phyloP scores from a whole-genome alignment of 1,140 invertebrate species.

The Spodoptera frugiperda region DNA sequence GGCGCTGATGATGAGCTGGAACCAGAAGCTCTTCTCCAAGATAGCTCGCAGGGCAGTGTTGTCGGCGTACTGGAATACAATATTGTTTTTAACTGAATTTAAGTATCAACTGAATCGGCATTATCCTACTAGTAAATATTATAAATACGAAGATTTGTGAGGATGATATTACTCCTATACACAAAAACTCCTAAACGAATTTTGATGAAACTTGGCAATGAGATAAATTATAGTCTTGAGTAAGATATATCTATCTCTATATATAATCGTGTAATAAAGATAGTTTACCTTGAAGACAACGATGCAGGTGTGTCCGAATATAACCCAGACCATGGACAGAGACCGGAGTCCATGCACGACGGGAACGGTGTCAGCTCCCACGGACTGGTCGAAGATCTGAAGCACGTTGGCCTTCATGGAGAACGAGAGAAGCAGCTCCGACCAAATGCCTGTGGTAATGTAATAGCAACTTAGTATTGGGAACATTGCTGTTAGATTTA shows the following conservation, averaged over 20 bases:
- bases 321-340: slow-evolving; percentile 97
- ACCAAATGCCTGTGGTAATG: slow-evolving; percentile 86
- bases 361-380: slow-evolving; percentile 93
- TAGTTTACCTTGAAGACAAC: slow-evolving; percentile 89
- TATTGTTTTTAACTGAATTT: too few relatives aligned
- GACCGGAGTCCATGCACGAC: slow-evolving; percentile 93
- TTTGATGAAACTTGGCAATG: too few relatives aligned
- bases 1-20: slow-evolving; percentile 94
- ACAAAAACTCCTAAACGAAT: too few relatives aligned
- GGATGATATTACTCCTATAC: too few relatives aligned
- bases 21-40: slow-evolving; percentile 92
- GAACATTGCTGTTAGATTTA: background rate
- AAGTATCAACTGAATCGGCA: too few relatives aligned
- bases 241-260: too few relatives aligned
- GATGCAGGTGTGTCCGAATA: slow-evolving; percentile 95
- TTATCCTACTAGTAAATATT: too few relatives aligned
- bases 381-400: slow-evolving; percentile 92
- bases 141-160: too few relatives aligned
- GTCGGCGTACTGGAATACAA: slow-evolving; percentile 88
- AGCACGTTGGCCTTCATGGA: slow-evolving; percentile 91
- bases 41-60: slow-evolving; percentile 93
- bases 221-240: too few relatives aligned
- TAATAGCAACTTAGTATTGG: background rate
- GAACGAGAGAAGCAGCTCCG: slow-evolving; percentile 92
- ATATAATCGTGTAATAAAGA: too few relatives aligned